Base-by-base conservation (phyloP, 2,797 vertebrate genomes). In the Tokudaia muenninki region DNA sequence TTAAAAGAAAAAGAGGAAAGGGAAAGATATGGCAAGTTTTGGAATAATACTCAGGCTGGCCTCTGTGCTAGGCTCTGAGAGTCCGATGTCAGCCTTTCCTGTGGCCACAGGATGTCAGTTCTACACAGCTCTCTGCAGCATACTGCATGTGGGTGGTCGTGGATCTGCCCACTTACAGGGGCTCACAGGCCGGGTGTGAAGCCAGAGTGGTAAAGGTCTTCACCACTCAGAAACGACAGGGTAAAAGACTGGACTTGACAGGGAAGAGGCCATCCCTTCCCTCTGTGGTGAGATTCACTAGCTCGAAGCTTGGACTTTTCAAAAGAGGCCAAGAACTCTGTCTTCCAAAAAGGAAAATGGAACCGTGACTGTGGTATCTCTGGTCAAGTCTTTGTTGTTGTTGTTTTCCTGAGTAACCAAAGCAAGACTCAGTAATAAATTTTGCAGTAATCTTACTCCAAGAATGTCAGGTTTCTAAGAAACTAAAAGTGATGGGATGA, bases 371-470 rank as follows among this genome's bases (percentile, higher is more conserved):
- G 86, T 3, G 55, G 55, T 6, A 80, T 50, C 79, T 92, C 59
- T 63, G 86, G 74, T 94, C 87, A 87, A 63, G 52, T 94, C 12
- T 57, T 93, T 78, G 9, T 37, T 26, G 9, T 37, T 26, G 22
- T 77, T 47, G 41, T 50, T 61, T 41, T 21, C 6, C 37, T 92
- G 88, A 89, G 81, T 95, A 97, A 95, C 52, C 61, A 83, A 88
- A 97, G 72, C 52, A 93, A 94, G 95, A 90, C 55, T 65, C 29
- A 88, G 65, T 70, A 59, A 41, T 88, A 94, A 94, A 94, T 77
- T 92, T 96, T 97, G 92, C 74, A 94, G 80, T 92, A 59, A 19
- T 78, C 89, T 94, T 81, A 86, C 74, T 94, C 74, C 52, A 81
- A 82, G 63, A 81, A n/a, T 80, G 78, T n/a, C 67, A 34, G 91